Evolutionary conservation across 2,797 vertebrate genomes (phyloP), one percentile per base, ranked within the genome.

Genomic region (Vireo griseus): DNA sequence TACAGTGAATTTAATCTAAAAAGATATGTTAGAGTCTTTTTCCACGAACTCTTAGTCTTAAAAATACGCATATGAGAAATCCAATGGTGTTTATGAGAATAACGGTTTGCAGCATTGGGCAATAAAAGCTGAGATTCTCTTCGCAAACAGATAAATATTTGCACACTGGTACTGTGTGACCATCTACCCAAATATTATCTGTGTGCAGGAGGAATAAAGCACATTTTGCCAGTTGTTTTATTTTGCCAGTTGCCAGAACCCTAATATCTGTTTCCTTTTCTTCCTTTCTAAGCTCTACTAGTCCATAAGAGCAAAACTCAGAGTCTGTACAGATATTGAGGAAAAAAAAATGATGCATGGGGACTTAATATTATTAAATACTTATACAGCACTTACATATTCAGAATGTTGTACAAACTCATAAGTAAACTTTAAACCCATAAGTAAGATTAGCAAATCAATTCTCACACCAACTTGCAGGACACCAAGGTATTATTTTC

Each of bases 111-210:
- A 94, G 84, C 75, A 39, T 0, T 75, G 73, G 67, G 75, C 89
- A 89, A 81, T 68, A 92, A 94, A 95, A 59, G 74, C 86, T 69
- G 92, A 94, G 81, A 92, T 68, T 94, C 76, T 92, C 82, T 97
- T 94, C 40, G 83, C 94, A 95, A 95, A 96, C 75, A 95, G 91
- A 96, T 92, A 95, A 95, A 95, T 97, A 96, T 97, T 97, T 97
- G 89, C 84, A 82, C 74, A 59, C 65, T 88, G 63, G 73, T 90
- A 94, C 76, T 95, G 86, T 86, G 89, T 93, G 94, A 81, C 86
- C 94, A 91, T 94, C 77, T 91, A 96, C 94, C 96, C 91, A 96
- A 96, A 92, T 78, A 95, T 86, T 94, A 87, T 94, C 74, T 87
- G 63, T 80, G 68, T 73, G 65, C 91, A 76, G 22, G 80, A 31